A percentile compares a stretch with the other conserved stretches of the same genome.
These are phyloP conservation scores for Chinchilla lanigera DNA, from an alignment of 2,113 vertebrate genomes.

Conservation along the genomic window DNA sequence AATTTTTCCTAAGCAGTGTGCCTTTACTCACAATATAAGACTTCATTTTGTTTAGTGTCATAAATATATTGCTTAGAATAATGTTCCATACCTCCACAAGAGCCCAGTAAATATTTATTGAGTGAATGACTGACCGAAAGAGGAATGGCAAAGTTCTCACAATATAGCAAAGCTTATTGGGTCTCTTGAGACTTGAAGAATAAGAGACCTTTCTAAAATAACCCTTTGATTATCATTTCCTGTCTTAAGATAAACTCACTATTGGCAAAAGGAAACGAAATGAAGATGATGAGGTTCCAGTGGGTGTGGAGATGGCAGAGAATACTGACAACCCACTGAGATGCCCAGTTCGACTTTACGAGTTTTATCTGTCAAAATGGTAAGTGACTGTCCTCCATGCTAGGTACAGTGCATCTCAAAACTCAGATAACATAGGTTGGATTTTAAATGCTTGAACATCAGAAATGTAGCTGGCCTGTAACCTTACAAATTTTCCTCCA, in stretches of 20 bases:
- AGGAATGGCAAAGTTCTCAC: not conserved
- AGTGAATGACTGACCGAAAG: not conserved
- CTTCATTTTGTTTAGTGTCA: not conserved
- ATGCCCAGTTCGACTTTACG: conserved; percentile 97
- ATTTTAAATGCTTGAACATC: conserved; percentile 7
- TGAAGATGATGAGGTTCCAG: conserved; percentile 89
- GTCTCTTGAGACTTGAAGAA: not conserved
- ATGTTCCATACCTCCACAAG: no score
- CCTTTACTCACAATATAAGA: conserved; percentile 1
- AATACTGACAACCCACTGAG: conserved; percentile 96
- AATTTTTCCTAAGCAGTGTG: conserved; percentile 14
- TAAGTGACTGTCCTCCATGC: conserved; percentile 77
- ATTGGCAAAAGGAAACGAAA: conserved; percentile 92
- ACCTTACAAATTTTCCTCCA: conserved; percentile 1
- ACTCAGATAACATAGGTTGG: not conserved
- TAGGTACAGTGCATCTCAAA: not conserved
- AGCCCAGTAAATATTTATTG: not conserved
- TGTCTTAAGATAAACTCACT: conserved; percentile 86
- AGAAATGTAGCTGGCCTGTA: not conserved
- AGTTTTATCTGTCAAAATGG: conserved; percentile 99
- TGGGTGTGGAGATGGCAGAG: conserved; percentile 95
- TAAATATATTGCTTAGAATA: not conserved
- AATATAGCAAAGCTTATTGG: not conserved
- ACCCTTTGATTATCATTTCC: conserved; percentile 52
- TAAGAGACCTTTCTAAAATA: not conserved